Evolutionary conservation across 2,888 invertebrate species (phyloP).

Genomic region (Plebejus argus): DNA sequence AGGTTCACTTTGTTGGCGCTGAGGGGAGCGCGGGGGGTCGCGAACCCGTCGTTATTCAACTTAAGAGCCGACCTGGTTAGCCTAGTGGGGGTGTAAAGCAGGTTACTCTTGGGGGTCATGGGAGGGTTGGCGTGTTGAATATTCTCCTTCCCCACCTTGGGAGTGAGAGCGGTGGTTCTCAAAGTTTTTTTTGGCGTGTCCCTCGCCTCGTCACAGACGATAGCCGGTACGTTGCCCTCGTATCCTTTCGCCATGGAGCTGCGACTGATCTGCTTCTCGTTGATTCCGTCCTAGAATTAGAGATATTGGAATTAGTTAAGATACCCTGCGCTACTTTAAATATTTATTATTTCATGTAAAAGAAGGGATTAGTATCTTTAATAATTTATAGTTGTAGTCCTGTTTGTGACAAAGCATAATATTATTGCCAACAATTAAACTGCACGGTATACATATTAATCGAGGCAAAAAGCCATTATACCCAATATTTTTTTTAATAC

Average conservation of each 20-base stretch:
- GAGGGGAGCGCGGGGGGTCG: constrained; percentile 68
- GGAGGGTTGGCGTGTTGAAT: constrained; percentile 53
- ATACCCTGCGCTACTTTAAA: no score
- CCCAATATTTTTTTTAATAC: no score
- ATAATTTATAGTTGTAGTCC: no score
- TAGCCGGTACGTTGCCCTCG: constrained; percentile 46
- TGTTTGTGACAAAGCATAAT: no score
- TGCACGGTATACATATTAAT: no score
- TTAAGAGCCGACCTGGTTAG: constrained; percentile 68
- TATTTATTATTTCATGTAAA: no score
- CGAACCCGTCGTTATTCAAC: constrained; percentile 64
- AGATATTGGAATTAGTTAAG: constrained; percentile 10
- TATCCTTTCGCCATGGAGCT: constrained; percentile 72
- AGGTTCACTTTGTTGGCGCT: constrained; percentile 63
- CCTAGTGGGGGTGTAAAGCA: constrained; percentile 62
- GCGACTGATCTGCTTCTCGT: constrained; percentile 73
- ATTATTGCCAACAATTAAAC: no score
- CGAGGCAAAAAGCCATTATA: no score
- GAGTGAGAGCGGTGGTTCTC: constrained; percentile 55
- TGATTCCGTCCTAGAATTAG: constrained; percentile 72
- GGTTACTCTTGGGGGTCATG: constrained; percentile 59
- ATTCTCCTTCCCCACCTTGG: constrained; percentile 69
- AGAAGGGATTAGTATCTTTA: no score
- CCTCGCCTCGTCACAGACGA: constrained; percentile 49
- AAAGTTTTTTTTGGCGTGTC: constrained; percentile 62